Percentiles rank a stretch among this genome's conserved stretches.
phyloP scores from a whole-genome alignment of 2,888 invertebrate genomes.

The Cenopis cana region DNA sequence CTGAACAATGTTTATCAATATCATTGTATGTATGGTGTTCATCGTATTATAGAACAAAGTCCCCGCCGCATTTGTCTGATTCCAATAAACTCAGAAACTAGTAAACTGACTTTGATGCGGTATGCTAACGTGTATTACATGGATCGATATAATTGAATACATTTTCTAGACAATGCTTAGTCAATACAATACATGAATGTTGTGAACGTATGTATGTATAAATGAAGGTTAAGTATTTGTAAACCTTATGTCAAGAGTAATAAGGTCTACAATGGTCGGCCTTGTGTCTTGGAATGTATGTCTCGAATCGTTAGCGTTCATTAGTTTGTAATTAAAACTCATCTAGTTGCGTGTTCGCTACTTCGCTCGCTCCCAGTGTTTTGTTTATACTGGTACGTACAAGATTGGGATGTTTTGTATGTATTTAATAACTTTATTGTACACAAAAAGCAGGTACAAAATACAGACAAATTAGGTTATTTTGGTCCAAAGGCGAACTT shows the following conservation, averaged over 20 bases:
- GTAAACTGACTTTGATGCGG: not conserved
- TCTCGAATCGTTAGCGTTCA: not conserved
- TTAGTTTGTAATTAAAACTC: constrained; percentile 9
- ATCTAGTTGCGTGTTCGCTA: not conserved
- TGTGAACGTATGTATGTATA: too few relatives aligned
- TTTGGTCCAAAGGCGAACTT: too few relatives aligned
- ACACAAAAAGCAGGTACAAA: too few relatives aligned
- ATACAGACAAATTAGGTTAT: too few relatives aligned
- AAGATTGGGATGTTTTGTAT: not conserved
- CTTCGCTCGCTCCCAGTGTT: not conserved
- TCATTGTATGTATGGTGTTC: not conserved
- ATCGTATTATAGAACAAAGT: not conserved
- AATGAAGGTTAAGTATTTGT: too few relatives aligned
- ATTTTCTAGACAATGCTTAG: too few relatives aligned
- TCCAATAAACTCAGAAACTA: not conserved
- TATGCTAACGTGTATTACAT: not conserved
- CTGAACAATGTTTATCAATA: too few relatives aligned
- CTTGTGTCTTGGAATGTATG: not conserved
- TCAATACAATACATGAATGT: too few relatives aligned
- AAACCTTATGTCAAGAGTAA: too few relatives aligned
- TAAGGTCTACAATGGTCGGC: not conserved
- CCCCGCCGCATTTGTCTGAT: not conserved
- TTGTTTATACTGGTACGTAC: not conserved
- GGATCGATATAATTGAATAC: too few relatives aligned
- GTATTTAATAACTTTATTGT: too few relatives aligned